Percentiles rank a stretch among this genome's conserved stretches.
These are phyloP conservation scores for Agriotes lineatus DNA, from an alignment of 2,888 invertebrate species.

Conservation along the genomic window DNA sequence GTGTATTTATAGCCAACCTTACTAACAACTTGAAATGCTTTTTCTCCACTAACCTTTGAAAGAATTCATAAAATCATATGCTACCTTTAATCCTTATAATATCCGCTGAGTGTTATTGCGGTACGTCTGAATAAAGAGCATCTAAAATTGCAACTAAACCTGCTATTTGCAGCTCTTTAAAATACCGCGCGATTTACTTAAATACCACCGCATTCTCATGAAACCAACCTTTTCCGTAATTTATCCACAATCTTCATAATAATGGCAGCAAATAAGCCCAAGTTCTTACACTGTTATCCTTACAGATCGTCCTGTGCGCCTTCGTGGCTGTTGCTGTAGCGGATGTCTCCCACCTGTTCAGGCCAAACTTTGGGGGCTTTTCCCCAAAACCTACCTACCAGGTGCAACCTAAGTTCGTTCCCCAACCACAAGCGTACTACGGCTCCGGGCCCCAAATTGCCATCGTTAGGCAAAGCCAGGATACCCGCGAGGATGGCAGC, in stretches of 20 bases:
- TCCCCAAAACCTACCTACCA: not conserved
- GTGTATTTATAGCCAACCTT: too few relatives aligned
- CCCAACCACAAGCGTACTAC: slow-evolving; percentile 11
- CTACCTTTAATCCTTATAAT: too few relatives aligned
- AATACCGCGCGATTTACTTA: not conserved
- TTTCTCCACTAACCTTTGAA: too few relatives aligned
- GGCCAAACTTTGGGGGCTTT: not conserved
- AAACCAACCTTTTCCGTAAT: slow-evolving; percentile 3
- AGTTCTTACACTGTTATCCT: not conserved
- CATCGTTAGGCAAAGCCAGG: slow-evolving; percentile 64
- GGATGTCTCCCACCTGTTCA: slow-evolving; percentile 18
- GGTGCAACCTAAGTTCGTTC: not conserved
- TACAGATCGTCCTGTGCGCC: slow-evolving; percentile 6
- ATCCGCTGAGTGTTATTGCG: too few relatives aligned
- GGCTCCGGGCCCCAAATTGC: slow-evolving; percentile 59
- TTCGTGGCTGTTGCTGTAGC: not conserved
- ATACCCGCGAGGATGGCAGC: slow-evolving; percentile 67
- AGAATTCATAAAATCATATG: too few relatives aligned
- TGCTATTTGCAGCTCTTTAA: not conserved
- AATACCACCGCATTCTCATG: slow-evolving; percentile 17
- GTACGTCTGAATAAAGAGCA: too few relatives aligned
- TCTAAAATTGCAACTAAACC: not conserved
- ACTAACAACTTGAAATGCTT: too few relatives aligned
- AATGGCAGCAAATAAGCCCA: not conserved
- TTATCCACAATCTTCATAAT: not conserved